These are phyloP conservation scores for Perca fluviatilis DNA, from an alignment of 2,113 vertebrate species.

Conservation along the genomic window DNA sequence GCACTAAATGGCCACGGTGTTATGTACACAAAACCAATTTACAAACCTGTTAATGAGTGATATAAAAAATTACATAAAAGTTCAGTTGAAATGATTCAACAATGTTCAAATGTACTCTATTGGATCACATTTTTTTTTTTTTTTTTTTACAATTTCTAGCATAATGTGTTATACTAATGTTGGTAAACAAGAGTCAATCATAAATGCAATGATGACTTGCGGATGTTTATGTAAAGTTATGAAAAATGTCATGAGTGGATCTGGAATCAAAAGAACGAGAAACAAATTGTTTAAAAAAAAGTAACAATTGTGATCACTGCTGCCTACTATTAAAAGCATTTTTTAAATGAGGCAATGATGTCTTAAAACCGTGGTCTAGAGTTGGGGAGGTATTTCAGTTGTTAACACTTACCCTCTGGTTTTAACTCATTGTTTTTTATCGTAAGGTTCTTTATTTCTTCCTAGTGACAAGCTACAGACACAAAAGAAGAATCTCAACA, in stretches of 20 bases:
- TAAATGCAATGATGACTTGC: too few relatives aligned
- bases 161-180: too few relatives aligned
- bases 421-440: not conserved
- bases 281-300: not conserved
- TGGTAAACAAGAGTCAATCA: too few relatives aligned
- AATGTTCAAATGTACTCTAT: not conserved
- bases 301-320: accelerated
- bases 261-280: not conserved
- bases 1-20: too few relatives aligned
- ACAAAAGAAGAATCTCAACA: not conserved
- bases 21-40: too few relatives aligned
- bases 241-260: accelerated
- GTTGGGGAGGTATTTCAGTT: accelerated
- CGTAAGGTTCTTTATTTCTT: accelerated
- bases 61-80: not conserved
- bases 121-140: accelerated
- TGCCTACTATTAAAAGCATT: not conserved
- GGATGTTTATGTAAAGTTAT: not conserved
- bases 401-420: not conserved
- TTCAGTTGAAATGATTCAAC: not conserved
- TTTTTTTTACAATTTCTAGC: not conserved
- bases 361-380: not conserved
- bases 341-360: not conserved
- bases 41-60: not conserved
- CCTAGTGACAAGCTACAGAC: not conserved